Percentiles rank a stretch among this genome's conserved stretches.
Evolutionary conservation across 2,888 invertebrate species (phyloP).

Genomic region (Pheosia tremula): DNA sequence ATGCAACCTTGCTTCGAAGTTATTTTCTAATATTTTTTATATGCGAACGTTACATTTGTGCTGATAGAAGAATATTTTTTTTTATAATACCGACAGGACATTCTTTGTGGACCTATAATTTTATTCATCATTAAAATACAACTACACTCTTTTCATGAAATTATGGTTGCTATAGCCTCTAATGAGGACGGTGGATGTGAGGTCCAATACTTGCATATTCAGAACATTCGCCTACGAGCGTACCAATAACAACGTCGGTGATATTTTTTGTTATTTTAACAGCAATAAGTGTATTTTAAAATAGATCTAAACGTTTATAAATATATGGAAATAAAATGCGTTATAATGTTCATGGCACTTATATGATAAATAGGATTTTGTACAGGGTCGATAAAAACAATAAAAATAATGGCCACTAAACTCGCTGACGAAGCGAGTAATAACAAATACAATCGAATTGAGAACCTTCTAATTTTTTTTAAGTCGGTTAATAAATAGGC

Average conservation of each 20-base stretch:
- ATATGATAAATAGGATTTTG: slow-evolving; percentile 36
- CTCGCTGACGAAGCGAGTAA: slow-evolving; percentile 26
- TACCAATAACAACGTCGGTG: slow-evolving; percentile 36
- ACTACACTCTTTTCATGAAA: too few relatives aligned
- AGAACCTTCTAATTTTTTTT: too few relatives aligned
- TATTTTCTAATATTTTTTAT: too few relatives aligned
- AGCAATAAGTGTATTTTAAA: slow-evolving; percentile 33
- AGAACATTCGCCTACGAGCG: slow-evolving; percentile 5
- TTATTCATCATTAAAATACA: too few relatives aligned
- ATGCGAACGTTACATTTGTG: too few relatives aligned
- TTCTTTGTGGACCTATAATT: too few relatives aligned
- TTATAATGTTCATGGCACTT: slow-evolving; percentile 48
- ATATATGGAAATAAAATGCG: slow-evolving; percentile 38
- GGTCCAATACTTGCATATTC: not conserved
- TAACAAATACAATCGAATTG: slow-evolving; percentile 9
- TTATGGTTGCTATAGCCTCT: too few relatives aligned
- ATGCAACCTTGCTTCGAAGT: too few relatives aligned
- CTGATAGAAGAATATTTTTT: too few relatives aligned
- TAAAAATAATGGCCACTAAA: slow-evolving; percentile 34
- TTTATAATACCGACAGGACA: too few relatives aligned
- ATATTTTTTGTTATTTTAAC: slow-evolving; percentile 37
- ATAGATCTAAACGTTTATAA: slow-evolving; percentile 43
- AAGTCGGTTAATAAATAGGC: not conserved
- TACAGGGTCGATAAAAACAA: slow-evolving; percentile 34
- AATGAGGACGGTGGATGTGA: too few relatives aligned